Percentiles rank a stretch among this genome's conserved stretches.
These are phyloP conservation scores for Himalopsyche japonica DNA, from an alignment of 2,888 invertebrate genomes.

Conservation along the genomic window DNA sequence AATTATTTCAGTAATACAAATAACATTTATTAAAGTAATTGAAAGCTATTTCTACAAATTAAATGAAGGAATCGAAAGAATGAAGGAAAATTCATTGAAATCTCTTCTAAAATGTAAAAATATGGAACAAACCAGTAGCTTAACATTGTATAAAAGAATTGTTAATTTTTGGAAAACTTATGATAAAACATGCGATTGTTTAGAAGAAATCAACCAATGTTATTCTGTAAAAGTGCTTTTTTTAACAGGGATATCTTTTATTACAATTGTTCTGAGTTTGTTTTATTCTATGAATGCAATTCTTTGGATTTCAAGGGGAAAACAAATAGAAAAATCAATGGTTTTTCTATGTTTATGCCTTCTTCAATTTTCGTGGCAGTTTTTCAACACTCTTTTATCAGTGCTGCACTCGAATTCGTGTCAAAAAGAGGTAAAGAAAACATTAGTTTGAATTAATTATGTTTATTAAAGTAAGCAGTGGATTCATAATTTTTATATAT, in stretches of 20 bases:
- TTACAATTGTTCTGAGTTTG: not conserved
- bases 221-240: not conserved
- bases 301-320: not conserved
- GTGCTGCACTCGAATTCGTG: not conserved
- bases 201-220: not conserved
- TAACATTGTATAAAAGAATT: not conserved
- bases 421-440: not conserved
- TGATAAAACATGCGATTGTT: not conserved
- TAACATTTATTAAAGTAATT: not conserved
- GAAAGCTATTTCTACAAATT: not conserved
- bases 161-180: not conserved
- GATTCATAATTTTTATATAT: too few relatives aligned
- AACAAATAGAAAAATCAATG: not conserved
- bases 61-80: not conserved
- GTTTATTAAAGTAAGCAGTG: too few relatives aligned
- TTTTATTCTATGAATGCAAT: constrained; percentile 4
- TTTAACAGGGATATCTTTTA: not conserved
- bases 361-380: not conserved
- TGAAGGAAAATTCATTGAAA: not conserved
- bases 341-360: not conserved
- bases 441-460: too few relatives aligned
- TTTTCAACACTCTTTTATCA: not conserved
- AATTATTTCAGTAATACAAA: not conserved
- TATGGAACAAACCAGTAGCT: not conserved
- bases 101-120: not conserved